These are phyloP conservation scores for Camponotus fellah DNA, from an alignment of 2,888 invertebrate species.

Conservation along the genomic window DNA sequence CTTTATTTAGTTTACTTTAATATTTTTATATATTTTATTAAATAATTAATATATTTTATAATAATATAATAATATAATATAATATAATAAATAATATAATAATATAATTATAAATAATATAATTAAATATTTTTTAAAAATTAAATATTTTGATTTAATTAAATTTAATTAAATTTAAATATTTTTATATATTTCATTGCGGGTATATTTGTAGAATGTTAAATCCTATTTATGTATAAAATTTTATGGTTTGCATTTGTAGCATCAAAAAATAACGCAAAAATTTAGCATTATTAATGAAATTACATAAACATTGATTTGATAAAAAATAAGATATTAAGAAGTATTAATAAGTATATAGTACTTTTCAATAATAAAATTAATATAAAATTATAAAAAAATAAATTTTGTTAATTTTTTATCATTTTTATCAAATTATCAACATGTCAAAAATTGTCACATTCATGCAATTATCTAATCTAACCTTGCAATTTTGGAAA, in stretches of 20 bases:
- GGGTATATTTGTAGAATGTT: not conserved
- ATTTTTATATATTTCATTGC: too few species aligned
- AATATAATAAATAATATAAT: too few species aligned
- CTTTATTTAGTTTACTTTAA: too few species aligned
- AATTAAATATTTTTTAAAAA: too few species aligned
- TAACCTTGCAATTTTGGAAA: not conserved
- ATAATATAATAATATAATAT: too few species aligned
- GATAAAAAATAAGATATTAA: not conserved
- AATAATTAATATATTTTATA: too few species aligned
- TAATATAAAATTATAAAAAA: not conserved
- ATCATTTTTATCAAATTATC: too few species aligned
- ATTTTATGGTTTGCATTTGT: not conserved
- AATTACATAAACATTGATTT: not conserved
- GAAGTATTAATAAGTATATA: too few species aligned
- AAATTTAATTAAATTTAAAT: not conserved
- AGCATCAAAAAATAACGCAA: not conserved
- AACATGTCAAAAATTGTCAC: not conserved
- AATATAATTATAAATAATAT: too few species aligned
- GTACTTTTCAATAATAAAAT: not conserved
- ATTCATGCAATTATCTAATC: not conserved
- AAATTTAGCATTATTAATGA: not conserved
- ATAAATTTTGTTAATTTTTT: not conserved
- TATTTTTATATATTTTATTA: too few species aligned
- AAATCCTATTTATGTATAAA: not conserved
- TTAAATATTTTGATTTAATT: too few species aligned